phyloP scores from a whole-genome alignment of 1,140 invertebrate genomes.

The Drosophila lacteicornis region DNA sequence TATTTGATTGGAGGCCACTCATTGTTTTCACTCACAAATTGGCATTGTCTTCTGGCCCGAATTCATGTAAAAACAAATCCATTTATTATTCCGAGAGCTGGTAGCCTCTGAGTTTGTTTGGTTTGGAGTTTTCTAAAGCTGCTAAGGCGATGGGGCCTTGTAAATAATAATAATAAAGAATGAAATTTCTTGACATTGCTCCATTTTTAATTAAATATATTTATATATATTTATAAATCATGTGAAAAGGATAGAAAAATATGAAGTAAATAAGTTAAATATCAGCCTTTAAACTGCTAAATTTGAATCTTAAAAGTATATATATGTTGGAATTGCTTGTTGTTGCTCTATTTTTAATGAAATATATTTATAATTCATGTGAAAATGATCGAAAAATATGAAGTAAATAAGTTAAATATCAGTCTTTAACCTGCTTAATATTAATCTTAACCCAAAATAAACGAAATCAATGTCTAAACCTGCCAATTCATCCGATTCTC shows the following conservation, averaged over 20 bases:
- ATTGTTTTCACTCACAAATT: constrained; percentile 8
- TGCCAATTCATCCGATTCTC: not conserved
- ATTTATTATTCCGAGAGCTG: not conserved
- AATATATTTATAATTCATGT: no score
- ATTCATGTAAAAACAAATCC: not conserved
- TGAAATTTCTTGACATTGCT: not conserved
- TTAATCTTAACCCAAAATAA: no score
- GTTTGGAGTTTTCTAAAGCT: not conserved
- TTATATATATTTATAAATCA: no score
- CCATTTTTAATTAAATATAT: not conserved
- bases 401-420: no score
- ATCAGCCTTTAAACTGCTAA: no score
- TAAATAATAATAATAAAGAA: not conserved
- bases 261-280: no score
- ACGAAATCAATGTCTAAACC: not conserved
- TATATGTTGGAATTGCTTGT: not conserved
- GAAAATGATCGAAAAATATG: not conserved
- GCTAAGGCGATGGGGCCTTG: not conserved
- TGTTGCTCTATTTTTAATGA: not conserved
- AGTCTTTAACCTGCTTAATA: no score
- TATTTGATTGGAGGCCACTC: constrained; percentile 9
- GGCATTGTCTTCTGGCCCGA: not conserved
- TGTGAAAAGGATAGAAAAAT: not conserved
- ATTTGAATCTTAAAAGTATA: no score
- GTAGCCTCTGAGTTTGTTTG: not conserved